Conservation (phyloP, 2,797 vertebrate genomes). For the Mormyrops boulengeri region DNA sequence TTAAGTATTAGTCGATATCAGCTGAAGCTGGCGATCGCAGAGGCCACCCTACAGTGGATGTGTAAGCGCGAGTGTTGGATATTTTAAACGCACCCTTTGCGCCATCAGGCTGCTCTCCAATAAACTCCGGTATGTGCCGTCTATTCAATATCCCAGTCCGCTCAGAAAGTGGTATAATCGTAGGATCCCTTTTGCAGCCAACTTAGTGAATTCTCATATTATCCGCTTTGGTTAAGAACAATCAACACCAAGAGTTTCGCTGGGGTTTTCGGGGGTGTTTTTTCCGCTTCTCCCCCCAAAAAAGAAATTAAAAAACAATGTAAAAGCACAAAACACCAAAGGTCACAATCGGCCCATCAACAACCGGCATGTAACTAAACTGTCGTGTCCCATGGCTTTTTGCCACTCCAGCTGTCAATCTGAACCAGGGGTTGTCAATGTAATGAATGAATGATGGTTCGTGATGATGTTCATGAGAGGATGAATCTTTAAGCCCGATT, state of each 20-base stretch:
- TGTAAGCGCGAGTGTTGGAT: conserved; percentile 85
- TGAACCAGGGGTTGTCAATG: conserved; percentile 99
- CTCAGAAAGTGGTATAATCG: conserved; percentile 86
- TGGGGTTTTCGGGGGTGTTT: conserved; percentile 66
- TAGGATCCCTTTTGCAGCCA: conserved; percentile 72
- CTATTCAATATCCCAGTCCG: conserved; percentile 97
- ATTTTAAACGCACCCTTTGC: conserved; percentile 99
- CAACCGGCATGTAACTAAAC: conserved; percentile 98
- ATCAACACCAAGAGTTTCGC: conserved; percentile 62
- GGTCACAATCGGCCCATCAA: conserved; percentile 96
- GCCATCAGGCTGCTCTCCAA: conserved; percentile 99
- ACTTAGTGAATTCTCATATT: conserved; percentile 85
- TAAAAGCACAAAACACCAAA: conserved; percentile 79
- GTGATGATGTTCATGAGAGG: conserved; percentile 94
- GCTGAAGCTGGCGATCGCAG: conserved; percentile 67
- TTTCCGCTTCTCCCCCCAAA: conserved; percentile 65
- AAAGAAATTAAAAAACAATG: conserved; percentile 60
- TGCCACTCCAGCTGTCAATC: conserved; percentile 93
- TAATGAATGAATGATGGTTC: conserved; percentile 99
- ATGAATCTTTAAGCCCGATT: conserved; percentile 90
- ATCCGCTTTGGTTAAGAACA: conserved; percentile 68
- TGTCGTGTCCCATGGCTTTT: conserved; percentile 97
- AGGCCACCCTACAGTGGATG: conserved; percentile 79
- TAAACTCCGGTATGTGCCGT: conserved; percentile 97
- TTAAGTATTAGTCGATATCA: conserved; percentile 72